Percentiles rank a stretch among this genome's conserved stretches.
These are phyloP conservation scores for Synanthedon formicaeformis DNA, from an alignment of 2,888 invertebrate genomes.

Conservation along the genomic window DNA sequence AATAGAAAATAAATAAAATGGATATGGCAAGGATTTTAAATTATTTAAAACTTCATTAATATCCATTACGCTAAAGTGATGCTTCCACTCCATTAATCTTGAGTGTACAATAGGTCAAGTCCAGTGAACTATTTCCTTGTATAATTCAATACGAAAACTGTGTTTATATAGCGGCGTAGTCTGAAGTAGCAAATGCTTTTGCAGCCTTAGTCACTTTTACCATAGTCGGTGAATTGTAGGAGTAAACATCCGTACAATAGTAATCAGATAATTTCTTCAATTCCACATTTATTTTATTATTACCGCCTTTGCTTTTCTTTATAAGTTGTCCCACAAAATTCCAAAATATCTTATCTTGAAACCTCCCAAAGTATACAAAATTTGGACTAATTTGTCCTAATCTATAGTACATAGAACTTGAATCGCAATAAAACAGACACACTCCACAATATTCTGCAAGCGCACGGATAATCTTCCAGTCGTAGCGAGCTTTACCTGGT, in stretches of 20 bases:
- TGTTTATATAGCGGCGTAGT: slow-evolving; percentile 19
- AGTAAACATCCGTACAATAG: slow-evolving; percentile 50
- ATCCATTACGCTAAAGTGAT: too few relatives aligned
- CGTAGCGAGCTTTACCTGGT: slow-evolving; percentile 92
- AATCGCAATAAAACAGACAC: slow-evolving; percentile 34
- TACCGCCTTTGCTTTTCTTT: not conserved
- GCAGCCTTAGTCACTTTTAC: slow-evolving; percentile 40
- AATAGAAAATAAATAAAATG: too few relatives aligned
- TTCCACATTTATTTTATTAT: slow-evolving; percentile 22
- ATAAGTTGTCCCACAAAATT: slow-evolving; percentile 20
- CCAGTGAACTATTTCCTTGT: too few relatives aligned
- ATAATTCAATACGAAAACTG: too few relatives aligned
- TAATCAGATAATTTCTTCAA: slow-evolving; percentile 40
- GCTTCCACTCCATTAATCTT: too few relatives aligned
- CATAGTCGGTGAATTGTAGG: slow-evolving; percentile 52
- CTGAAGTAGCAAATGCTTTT: slow-evolving; percentile 15
- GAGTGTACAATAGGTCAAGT: too few relatives aligned
- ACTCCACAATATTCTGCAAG: slow-evolving; percentile 41
- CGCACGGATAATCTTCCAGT: slow-evolving; percentile 93
- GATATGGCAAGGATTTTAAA: too few relatives aligned
- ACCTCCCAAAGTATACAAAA: slow-evolving; percentile 28
- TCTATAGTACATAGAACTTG: slow-evolving; percentile 26
- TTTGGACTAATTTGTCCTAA: slow-evolving; percentile 49
- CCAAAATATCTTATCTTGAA: slow-evolving; percentile 33
- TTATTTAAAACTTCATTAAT: too few relatives aligned